These are phyloP conservation scores for Ictalurus punctatus DNA, from an alignment of 2,113 vertebrate species.

Conservation along the genomic window DNA sequence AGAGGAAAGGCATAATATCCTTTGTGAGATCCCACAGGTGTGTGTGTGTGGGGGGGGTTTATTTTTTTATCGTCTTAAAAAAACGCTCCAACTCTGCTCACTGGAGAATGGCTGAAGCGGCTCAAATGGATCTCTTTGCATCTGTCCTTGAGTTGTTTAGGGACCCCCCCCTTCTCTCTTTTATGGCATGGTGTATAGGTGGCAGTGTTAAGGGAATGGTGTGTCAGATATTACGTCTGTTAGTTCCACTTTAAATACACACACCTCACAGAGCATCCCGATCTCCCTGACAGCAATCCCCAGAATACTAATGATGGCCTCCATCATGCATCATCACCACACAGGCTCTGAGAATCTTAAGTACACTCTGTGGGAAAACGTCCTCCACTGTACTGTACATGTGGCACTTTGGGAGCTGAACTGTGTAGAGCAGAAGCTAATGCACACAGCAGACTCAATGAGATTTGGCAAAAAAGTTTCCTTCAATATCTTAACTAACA, in stretches of 20 bases:
- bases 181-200: slow-evolving; percentile 45
- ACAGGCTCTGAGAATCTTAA: background rate
- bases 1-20: slow-evolving; percentile 43
- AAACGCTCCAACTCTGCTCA: background rate
- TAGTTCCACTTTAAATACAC: slow-evolving; percentile 48
- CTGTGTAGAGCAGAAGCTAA: background rate
- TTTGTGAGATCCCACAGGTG: slow-evolving; percentile 54
- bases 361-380: background rate
- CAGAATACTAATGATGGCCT: slow-evolving; percentile 44
- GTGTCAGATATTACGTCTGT: slow-evolving; percentile 50
- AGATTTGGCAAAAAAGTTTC: background rate
- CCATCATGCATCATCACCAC: background rate
- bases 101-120: slow-evolving; percentile 12
- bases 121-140: slow-evolving; percentile 9
- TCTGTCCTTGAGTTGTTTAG: too few species aligned
- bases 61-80: slow-evolving; percentile 23
- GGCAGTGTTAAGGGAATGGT: slow-evolving; percentile 48
- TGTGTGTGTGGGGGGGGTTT: background rate
- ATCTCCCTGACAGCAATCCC: slow-evolving; percentile 34
- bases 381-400: background rate
- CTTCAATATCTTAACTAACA: too few species aligned
- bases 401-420: background rate
- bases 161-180: background rate
- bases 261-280: slow-evolving; percentile 51
- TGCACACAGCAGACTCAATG: background rate